Evolutionary conservation across 92 coral and sea anemone genomes (phyloP).

Genomic region (Palythoa caribaeorum): DNA sequence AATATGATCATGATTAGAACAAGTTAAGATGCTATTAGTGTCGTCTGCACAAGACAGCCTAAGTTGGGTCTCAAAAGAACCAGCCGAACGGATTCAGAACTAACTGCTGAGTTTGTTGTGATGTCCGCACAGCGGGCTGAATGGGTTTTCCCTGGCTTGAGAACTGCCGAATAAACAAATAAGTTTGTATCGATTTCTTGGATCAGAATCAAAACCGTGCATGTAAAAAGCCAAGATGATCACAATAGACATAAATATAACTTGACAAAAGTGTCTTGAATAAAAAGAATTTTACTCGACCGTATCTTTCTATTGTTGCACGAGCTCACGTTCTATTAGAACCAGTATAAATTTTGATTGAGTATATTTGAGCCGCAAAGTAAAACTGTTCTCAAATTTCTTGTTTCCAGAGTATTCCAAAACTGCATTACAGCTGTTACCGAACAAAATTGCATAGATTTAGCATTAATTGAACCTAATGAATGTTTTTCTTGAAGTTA

Average conservation of each 20-base stretch:
- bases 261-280: not conserved
- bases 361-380: no score
- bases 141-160: slow-evolving; percentile 32
- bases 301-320: no score
- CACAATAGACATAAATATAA: not conserved
- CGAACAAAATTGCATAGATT: no score
- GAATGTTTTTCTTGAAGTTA: no score
- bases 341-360: no score
- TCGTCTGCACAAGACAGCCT: not conserved
- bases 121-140: not conserved
- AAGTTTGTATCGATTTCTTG: slow-evolving; percentile 1
- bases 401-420: no score
- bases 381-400: no score
- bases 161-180: not conserved
- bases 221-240: not conserved
- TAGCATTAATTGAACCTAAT: no score
- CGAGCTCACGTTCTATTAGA: no score
- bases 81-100: not conserved
- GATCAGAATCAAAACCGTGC: not conserved
- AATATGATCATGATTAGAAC: not conserved
- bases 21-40: not conserved
- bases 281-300: not conserved
- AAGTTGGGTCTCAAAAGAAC: not conserved
- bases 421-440: no score
- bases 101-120: not conserved